Conservation (phyloP, 2,888 invertebrate species). For the Plemyria rubiginata region DNA sequence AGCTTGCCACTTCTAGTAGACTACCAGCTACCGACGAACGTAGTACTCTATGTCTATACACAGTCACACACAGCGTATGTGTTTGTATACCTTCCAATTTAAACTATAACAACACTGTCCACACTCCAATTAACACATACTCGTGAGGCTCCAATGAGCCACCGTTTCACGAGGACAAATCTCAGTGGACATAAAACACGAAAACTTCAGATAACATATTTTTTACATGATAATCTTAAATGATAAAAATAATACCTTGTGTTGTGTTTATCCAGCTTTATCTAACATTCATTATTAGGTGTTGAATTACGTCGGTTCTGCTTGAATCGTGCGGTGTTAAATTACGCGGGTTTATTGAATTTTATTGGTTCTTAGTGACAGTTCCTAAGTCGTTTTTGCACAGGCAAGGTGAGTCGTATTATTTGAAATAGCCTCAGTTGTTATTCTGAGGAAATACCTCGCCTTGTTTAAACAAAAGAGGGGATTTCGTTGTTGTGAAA, state of each 20-base stretch:
- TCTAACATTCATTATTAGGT: conserved; percentile 30
- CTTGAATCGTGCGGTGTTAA: conserved; percentile 26
- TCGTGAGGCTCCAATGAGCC: conserved; percentile 44
- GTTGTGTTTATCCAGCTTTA: conserved; percentile 39
- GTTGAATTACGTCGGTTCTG: conserved; percentile 27
- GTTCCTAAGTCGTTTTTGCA: conserved; percentile 11
- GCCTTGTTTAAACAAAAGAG: conserved; percentile 8
- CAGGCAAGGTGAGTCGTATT: conserved; percentile 30
- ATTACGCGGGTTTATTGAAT: conserved; percentile 30
- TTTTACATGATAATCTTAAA: conserved; percentile 39
- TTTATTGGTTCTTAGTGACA: conserved; percentile 20
- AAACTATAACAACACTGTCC: conserved; percentile 34
- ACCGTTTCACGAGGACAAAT: conserved; percentile 42
- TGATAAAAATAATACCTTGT: conserved; percentile 38
- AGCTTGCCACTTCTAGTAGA: conserved; percentile 22
- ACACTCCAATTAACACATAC: conserved; percentile 56
- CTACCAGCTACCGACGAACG: not conserved
- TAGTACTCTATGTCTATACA: conserved; percentile 1
- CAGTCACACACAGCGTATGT: not conserved
- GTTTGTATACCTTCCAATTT: conserved; percentile 19
- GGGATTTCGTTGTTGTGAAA: conserved; percentile 7
- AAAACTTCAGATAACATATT: conserved; percentile 42
- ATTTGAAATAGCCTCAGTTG: conserved; percentile 1
- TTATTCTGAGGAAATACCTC: too few species aligned
- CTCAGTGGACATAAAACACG: conserved; percentile 39